phyloP scores from a whole-genome alignment of 2,888 invertebrate species.

The Drosophila fulvimacula region DNA sequence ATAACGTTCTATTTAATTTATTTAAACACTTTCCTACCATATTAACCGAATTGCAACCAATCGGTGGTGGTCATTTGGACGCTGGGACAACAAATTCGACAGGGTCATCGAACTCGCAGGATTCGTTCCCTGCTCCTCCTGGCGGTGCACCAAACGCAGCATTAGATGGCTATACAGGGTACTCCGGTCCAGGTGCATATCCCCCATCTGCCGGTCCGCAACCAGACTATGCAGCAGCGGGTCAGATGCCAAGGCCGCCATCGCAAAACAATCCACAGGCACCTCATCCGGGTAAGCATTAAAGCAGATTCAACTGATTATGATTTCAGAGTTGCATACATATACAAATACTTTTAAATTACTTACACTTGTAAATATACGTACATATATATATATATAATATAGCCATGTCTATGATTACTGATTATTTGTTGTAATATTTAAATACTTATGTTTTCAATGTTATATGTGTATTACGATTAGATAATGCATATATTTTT shows the following conservation, averaged over 20 bases:
- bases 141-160: slow-evolving; percentile 88
- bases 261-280: slow-evolving; percentile 88
- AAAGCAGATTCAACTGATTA: neutral
- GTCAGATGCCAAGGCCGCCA: slow-evolving; percentile 90
- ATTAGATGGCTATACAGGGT: slow-evolving; percentile 92
- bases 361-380: slow-evolving; percentile 16
- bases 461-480: slow-evolving; percentile 39
- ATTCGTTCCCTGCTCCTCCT: slow-evolving; percentile 92
- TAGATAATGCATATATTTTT: slow-evolving; percentile 41
- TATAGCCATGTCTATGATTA: slow-evolving; percentile 14
- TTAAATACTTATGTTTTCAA: slow-evolving; percentile 17
- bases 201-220: slow-evolving; percentile 85
- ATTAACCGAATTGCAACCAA: slow-evolving; percentile 53
- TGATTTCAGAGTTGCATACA: slow-evolving; percentile 17
- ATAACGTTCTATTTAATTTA: slow-evolving; percentile 17
- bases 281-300: slow-evolving; percentile 87
- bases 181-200: slow-evolving; percentile 88
- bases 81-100: slow-evolving; percentile 76
- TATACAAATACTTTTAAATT: slow-evolving; percentile 16
- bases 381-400: slow-evolving; percentile 7
- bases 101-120: slow-evolving; percentile 96
- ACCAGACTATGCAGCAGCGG: slow-evolving; percentile 88
- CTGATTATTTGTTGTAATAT: slow-evolving; percentile 33
- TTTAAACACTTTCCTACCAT: slow-evolving; percentile 11
- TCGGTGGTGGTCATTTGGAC: slow-evolving; percentile 78